Evolutionary conservation across 2,113 vertebrate species (phyloP), one percentile per base, ranked within the genome.

Genomic region (Pygoscelis antarcticus): DNA sequence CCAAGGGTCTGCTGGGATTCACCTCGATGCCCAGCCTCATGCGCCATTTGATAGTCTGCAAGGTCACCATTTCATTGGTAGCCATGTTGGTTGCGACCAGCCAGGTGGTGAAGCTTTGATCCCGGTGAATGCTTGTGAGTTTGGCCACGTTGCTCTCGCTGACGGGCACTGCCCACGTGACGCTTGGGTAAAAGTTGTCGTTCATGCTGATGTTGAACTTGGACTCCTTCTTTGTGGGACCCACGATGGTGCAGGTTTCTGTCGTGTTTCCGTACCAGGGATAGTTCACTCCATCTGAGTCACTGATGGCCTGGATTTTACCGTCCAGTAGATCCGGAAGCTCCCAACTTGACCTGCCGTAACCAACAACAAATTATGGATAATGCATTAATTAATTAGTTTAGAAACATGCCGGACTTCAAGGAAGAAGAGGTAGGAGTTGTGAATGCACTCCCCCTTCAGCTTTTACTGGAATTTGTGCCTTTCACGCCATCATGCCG

Each of bases 261-360:
- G 99, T 99, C 51, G 99, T 99, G 98, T 99, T 99, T 58, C 99
- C 99, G 0, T 99, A 99, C 99, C 99, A 99, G 15, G 99, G 99
- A 82, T 99, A 99, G 98, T 99, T 99, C 68, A 99, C 99, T 3
- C 99, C 99, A 0, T 99, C 99, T 0, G 99, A 99, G 98, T 99
- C 99, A 1, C 99, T 99, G 97, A 99, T 99, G 93, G 99, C 99
- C 84, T 98, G 98, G 82, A 99, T 99, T 96, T 98, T 99, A 46
- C 99, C 98, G 0, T 99, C 99, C 15, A 99, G 98, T 22, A 99
- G 98, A 62, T 99, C 99, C 0, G 99, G 99, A 68, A 99, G 99
- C 96, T 99, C 99, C 99, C 99, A 99, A 83, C 99, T 99, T 15
- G 99, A 99, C 99, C 99, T 99, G 96, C 44, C 77, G 2, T 9